Evolutionary conservation across 2,888 invertebrate genomes (phyloP), one percentile per base, ranked within the genome.

Genomic region (Chironomus riparius): DNA sequence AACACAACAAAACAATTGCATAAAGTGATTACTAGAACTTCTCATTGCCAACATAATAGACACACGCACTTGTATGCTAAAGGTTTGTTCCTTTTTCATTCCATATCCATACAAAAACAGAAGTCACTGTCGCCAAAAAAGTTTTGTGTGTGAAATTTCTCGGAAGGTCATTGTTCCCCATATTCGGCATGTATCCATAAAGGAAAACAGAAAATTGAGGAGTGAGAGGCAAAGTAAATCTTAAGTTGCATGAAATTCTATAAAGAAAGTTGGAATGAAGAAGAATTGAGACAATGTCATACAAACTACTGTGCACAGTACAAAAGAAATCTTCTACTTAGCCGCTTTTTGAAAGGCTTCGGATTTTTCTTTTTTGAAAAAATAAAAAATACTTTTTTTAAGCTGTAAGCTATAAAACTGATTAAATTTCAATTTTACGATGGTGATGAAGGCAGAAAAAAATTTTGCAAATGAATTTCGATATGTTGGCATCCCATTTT

Each of bases 141-240:
- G 15, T 56, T 56, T 56, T 38, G 38, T 56, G 15, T 18, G 18
- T n/a, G n/a, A n/a, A 56, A 56, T 56, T 72, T 72, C 72, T 72
- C n/a, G 50, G 72, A 61, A 72, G 72, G 72, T 72, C 62, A 47
- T 72, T 72, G 72, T 28, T 10, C 71, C 50, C 15, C 15, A 7
- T 56, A 56, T 56, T 56, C 15, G 15, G 56, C 56, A 18, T 18
- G n/a, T n/a, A 18, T 18, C 56, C 15, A 7, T 56, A 56, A 38
- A 38, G 38, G 2, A 38, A 38, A 28, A 5, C 1, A 28, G 28
- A 28, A 28, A 28, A 28, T 28, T 38, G 10, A 38, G 38, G 18
- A 56, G 56, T 56, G n/a, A 18, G 15, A 56, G 18, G 18, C 24
- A 65, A 22, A 65, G 22, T 65, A 10, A n/a, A 65, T 24, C 65